Evolutionary conservation across 2,113 vertebrate species (phyloP), one percentile per base, ranked within the genome.

Genomic region (Vidua chalybeata): DNA sequence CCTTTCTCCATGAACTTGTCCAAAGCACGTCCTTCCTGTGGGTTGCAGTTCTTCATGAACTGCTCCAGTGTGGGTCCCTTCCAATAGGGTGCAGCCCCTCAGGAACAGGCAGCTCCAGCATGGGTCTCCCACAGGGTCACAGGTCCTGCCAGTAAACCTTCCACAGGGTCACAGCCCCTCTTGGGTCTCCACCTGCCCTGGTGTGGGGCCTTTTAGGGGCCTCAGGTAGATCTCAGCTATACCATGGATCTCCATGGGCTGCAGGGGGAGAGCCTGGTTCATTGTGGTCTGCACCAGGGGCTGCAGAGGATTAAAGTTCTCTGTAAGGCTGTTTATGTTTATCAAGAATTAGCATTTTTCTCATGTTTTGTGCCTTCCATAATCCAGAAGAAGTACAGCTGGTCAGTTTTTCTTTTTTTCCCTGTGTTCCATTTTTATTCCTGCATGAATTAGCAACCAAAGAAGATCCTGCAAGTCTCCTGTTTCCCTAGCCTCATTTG

Each of bases 11-110:
- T 13, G 30, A 46, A 23, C 30, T 66, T 41, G 24, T 46, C 22
- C 15, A 10, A 41, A 30, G 10, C 6, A 1, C 1, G 0, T 33
- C 37, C 28, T 41, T 66, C 30, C 24, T 39, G 9, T 0, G 0
- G 30, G 45, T 24, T 84, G 28, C 33, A 59, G 59, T 19, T 85
- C 24, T 72, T 24, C 51, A 17, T 3, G 0, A 15, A 12, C 33
- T 27, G 15, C 15, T 51, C 28, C 37, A n/a, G 8, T 7, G 15
- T 45, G 23, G 6, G 6, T 45, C 28, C 7, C 20, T 58, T 72
- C 51, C 37, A 37, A 1, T 8, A 5, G 16, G 13, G 3, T 45
- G 19, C 43, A 56, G 31, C 20, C 43, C 49, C 61, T 56, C 37
- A 58, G 35, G 64, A 63, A 1, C 19, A 51, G 80, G 7, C 33